phyloP scores from a whole-genome alignment of 2,113 vertebrate species.

The Hydrolagus affinis region DNA sequence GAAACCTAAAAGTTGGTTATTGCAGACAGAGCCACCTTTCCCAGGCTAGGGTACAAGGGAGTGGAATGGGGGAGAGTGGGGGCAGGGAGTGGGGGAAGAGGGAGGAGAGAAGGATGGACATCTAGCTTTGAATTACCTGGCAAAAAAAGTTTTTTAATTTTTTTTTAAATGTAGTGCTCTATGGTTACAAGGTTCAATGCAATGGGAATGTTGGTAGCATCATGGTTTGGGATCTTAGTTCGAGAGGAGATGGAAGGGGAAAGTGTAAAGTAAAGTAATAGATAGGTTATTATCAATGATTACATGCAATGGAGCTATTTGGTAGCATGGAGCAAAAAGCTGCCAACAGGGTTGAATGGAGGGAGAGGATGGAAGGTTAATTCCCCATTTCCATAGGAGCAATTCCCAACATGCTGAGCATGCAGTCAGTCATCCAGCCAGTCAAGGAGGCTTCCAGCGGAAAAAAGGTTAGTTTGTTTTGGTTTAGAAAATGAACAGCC shows the following conservation, averaged over 20 bases:
- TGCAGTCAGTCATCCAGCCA: constrained; percentile 45
- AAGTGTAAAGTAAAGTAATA: constrained; percentile 4
- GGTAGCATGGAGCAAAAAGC: constrained; percentile 13
- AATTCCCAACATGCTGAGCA: constrained; percentile 42
- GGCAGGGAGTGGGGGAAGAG: not conserved
- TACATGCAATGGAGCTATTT: constrained; percentile 10
- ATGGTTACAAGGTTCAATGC: not conserved
- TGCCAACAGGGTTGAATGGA: constrained; percentile 38
- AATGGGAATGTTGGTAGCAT: not conserved
- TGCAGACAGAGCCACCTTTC: not conserved
- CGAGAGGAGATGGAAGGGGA: not conserved
- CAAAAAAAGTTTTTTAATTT: no score
- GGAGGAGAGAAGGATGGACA: not conserved
- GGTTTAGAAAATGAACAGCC: constrained; percentile 43
- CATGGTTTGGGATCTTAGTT: not conserved
- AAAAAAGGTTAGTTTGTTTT: constrained; percentile 1
- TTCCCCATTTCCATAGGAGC: constrained; percentile 40
- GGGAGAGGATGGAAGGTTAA: constrained; percentile 35
- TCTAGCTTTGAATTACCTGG: not conserved
- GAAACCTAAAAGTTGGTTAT: no score
- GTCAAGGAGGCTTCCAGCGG: not conserved
- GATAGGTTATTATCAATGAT: not conserved
- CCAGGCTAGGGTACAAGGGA: not conserved
- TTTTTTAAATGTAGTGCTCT: not conserved
- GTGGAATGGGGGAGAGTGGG: not conserved